Evolutionary conservation across 1,140 invertebrate species (phyloP).

Genomic region (Zaprionus africanus): DNA sequence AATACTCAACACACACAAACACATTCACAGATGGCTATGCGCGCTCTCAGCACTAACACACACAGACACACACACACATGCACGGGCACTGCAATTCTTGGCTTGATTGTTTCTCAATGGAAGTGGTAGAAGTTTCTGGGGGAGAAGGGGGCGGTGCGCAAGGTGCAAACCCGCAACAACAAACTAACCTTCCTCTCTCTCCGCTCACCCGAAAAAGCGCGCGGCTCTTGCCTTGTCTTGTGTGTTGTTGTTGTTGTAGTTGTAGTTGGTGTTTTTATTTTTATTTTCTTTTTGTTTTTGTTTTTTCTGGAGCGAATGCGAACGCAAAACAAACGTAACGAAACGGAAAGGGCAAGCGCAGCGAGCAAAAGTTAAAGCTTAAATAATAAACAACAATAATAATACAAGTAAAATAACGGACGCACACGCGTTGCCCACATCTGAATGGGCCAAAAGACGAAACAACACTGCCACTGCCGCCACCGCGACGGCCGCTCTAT

Average conservation of each 20-base stretch:
- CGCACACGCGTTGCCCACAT: conserved; percentile 79
- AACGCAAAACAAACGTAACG: conserved; percentile 50
- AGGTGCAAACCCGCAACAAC: conserved; percentile 62
- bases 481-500: conserved; percentile 58
- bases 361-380: conserved; percentile 74
- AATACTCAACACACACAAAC: conserved; percentile 50
- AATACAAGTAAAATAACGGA: conserved; percentile 74
- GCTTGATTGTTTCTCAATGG: conserved; percentile 71
- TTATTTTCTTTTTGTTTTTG: conserved; percentile 8
- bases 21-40: conserved; percentile 17
- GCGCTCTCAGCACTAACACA: conserved; percentile 47
- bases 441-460: conserved; percentile 78
- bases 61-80: conserved; percentile 23
- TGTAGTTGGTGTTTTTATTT: conserved; percentile 12
- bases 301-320: conserved; percentile 55
- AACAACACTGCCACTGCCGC: conserved; percentile 74
- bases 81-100: conserved; percentile 67
- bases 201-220: conserved; percentile 38
- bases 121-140: conserved; percentile 46
- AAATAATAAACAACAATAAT: conserved; percentile 81
- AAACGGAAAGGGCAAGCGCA: conserved; percentile 73
- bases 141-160: conserved; percentile 38
- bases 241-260: not conserved
- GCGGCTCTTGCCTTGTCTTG: conserved; percentile 20
- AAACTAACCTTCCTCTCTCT: conserved; percentile 45